Base-by-base conservation (phyloP, 2,113 vertebrate genomes). In the Siniperca chuatsi region DNA sequence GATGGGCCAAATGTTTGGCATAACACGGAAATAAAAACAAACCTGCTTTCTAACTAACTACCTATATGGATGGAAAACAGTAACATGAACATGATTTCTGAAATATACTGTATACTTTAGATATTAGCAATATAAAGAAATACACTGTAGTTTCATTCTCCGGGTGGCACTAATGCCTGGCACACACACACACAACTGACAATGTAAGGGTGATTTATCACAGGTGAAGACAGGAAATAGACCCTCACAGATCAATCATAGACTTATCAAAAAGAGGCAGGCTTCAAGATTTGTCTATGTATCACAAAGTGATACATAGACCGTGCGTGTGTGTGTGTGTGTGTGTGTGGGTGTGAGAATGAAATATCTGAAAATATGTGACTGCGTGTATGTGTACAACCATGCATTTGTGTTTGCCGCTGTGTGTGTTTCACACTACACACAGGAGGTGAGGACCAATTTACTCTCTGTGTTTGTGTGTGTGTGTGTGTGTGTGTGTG, bases 291-390 rank as follows among this genome's bases (percentile, higher is more conserved):
- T 60, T 65, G 82, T 82, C 79, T 82, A 25, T 25, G 25, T 75
- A 82, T 85, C 74, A 78, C 37, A 88, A 74, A 67, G 80, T 83
- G 77, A 88, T 75, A 44, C 75, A 85, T 84, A 23, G 72, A 74
- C 55, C 44, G 12, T 46, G 66, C 66, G 71, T 46, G 40, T 77
- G 67, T 40, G 40, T 16, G 20, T 57, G 12, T 35, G 61, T 20
- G 18, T n/a, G 72, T 50, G 62, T 37, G 55, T 62, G 73, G 42
- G 60, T 64, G 61, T 20, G 18, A 57, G 11, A 35, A 44, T 5
- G 55, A 23, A 29, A 29, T 29, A 29, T 61, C 2, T 35, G 23
- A 70, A 35, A 50, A 15, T 54, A 18, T 55, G 54, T 29, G 46
- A 23, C 1, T 23, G 50, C 12, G 15, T 13, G 12, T 46, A 46